Evolutionary conservation across 1,140 invertebrate genomes (phyloP), one percentile per base, ranked within the genome.

Genomic region (Drosophila littoralis): DNA sequence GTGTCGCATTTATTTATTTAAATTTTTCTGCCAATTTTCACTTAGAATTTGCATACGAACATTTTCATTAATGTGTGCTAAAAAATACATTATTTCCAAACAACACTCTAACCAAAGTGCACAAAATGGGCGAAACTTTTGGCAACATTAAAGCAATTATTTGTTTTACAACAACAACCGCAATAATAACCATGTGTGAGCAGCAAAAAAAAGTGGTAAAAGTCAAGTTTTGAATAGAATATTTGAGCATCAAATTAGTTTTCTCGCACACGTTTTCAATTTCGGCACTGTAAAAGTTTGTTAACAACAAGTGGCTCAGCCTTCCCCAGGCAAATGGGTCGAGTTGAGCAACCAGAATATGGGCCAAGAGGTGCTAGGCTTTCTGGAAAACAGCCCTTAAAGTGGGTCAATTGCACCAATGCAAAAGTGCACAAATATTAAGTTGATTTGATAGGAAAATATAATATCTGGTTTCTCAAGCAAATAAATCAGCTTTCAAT

Each of bases 221-320:
- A 57, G 33, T 6, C 40, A 75, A 71, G 28, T 66, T 61, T 77
- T 60, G 43, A 43, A 40, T n/a, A 51, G 32, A 57, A 80, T 88
- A 89, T 88, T 89, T 83, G 74, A 70, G 51, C 77, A 80, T 80
- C 66, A 81, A 89, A 88, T 88, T 89, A 89, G 84, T 83, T 89
- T 84, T 69, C 74, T 72, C 61, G 67, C 76, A 88, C 80, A 88
- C 84, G 80, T 88, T 88, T 88, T 72, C 80, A 88, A 89, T 89
- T 88, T 88, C 50, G 65, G 48, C 65, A 59, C 68, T 61, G 76
- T 58, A 80, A 89, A 83, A 89, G 76, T 89, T 89, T 89, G 52
- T 51, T 42, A 51, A 54, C 43, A 28, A 35, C 43, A 12, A 13
- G 40, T 35, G n/a, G 7, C 33, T 52, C 50, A 35, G 13, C n/a